Evolutionary conservation across 2,888 invertebrate genomes (phyloP), one percentile per base, ranked within the genome.

Genomic region (Callimorpha dominula): DNA sequence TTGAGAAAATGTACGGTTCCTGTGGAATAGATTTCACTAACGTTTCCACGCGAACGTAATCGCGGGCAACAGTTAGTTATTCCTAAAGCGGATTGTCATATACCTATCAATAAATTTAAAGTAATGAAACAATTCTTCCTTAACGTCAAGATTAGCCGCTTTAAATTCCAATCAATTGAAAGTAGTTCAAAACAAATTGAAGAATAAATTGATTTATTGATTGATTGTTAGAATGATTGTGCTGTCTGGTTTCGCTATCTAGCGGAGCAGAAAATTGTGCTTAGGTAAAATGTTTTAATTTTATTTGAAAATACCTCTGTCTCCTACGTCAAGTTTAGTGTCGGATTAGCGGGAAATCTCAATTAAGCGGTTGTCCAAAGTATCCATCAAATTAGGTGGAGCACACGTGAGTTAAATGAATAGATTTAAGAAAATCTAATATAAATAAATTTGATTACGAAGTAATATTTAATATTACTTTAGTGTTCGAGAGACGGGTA

Each of bases 141-240:
- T 52, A 65, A 65, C 17, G 11, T 49, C 66, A 17, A 62, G 43
- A 71, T 62, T 46, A 67, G 52, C 7, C 7, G 14, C 31, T 60
- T 72, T 52, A 60, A 72, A 72, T 72, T 54, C 46, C 71, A 65
- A 73, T 65, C 46, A 70, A 73, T 76, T 81, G 73, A 65, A 75
- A 71, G 57, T 70, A 54, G 78, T 66, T 65, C 68, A 60, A 73
- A 57, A 40, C 54, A 52, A 42, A 63, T 68, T 68, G 74, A 71
- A 20, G 40, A 71, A 72, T 74, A 75, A 76, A 78, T 78, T 78
- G 73, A 84, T 81, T 81, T 74, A 83, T 76, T 79, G 78, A 81
- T 81, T 84, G 79, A 81, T 81, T 78, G 80, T 77, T 81, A 72
- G 68, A 65, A 70, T 72, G 68, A 77, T 75, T 74, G 80, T 50